Percentiles rank a stretch among this genome's conserved stretches.
phyloP scores from a whole-genome alignment of 2,888 invertebrate species.

The Nomada lathburiana region DNA sequence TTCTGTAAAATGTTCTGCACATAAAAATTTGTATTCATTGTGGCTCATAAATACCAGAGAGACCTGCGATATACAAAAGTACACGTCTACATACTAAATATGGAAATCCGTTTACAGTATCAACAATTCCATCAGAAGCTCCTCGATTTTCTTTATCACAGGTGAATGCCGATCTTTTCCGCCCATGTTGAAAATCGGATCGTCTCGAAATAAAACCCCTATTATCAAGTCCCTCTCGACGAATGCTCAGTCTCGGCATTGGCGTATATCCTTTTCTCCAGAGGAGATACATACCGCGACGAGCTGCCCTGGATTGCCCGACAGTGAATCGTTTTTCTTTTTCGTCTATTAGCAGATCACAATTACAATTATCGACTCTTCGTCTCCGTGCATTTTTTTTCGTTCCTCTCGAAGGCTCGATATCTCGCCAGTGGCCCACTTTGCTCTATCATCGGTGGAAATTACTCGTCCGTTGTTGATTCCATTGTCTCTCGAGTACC shows the following conservation, averaged over 20 bases:
- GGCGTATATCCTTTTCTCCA: neutral
- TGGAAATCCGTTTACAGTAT: too few relatives aligned
- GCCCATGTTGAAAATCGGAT: too few relatives aligned
- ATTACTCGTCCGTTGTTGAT: constrained; percentile 76
- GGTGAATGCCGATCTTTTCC: too few relatives aligned
- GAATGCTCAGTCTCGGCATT: neutral
- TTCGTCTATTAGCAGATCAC: constrained; percentile 18
- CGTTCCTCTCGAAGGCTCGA: neutral
- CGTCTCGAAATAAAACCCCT: too few relatives aligned
- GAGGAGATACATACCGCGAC: neutral
- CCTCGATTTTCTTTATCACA: too few relatives aligned
- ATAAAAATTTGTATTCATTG: too few relatives aligned
- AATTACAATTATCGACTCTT: constrained; percentile 50
- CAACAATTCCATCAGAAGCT: too few relatives aligned
- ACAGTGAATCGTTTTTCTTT: constrained; percentile 13
- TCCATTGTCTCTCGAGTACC: constrained; percentile 69
- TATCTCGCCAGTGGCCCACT: constrained; percentile 57
- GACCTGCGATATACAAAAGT: too few relatives aligned
- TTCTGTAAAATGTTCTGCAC: too few relatives aligned
- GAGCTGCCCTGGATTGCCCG: neutral
- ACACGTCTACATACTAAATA: too few relatives aligned
- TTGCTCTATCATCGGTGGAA: constrained; percentile 68
- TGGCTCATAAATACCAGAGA: too few relatives aligned
- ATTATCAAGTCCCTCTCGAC: neutral
- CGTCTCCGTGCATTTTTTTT: constrained; percentile 42